Conservation (phyloP, 2,888 invertebrate genomes). For the Acrocyrtus sp. region DNA sequence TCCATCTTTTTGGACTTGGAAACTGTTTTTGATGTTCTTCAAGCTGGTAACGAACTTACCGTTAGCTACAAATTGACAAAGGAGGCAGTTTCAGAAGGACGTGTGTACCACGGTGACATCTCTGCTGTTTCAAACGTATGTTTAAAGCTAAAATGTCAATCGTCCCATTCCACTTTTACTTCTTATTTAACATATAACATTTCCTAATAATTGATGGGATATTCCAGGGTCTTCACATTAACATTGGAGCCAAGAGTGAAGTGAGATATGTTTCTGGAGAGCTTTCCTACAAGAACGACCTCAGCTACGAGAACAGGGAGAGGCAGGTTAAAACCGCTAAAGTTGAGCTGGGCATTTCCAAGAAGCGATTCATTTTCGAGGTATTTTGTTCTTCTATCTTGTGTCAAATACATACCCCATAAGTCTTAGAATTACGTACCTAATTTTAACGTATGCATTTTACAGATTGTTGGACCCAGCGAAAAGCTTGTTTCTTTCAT, state of each 20-base stretch:
- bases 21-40: conserved; percentile 51
- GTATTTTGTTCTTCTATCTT: too few relatives aligned
- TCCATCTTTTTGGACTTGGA: conserved; percentile 30
- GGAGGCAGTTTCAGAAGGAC: conserved; percentile 20
- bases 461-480: conserved; percentile 38
- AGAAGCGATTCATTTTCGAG: conserved; percentile 41
- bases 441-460: not conserved
- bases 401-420: too few relatives aligned
- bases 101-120: conserved; percentile 20
- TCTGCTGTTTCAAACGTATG: conserved; percentile 42
- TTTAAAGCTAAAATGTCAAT: not conserved
- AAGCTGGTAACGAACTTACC: conserved; percentile 42
- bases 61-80: conserved; percentile 20
- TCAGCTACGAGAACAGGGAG: conserved; percentile 49
- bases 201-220: too few relatives aligned
- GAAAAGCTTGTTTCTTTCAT: conserved; percentile 37
- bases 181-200: not conserved
- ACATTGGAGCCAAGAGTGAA: conserved; percentile 45
- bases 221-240: conserved; percentile 52
- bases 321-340: conserved; percentile 40
- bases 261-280: conserved; percentile 31
- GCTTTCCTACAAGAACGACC: conserved; percentile 33
- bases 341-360: conserved; percentile 21
- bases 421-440: too few relatives aligned
- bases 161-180: not conserved